These are phyloP conservation scores for Bombus waltoni DNA, from an alignment of 1,140 invertebrate species.

Conservation along the genomic window DNA sequence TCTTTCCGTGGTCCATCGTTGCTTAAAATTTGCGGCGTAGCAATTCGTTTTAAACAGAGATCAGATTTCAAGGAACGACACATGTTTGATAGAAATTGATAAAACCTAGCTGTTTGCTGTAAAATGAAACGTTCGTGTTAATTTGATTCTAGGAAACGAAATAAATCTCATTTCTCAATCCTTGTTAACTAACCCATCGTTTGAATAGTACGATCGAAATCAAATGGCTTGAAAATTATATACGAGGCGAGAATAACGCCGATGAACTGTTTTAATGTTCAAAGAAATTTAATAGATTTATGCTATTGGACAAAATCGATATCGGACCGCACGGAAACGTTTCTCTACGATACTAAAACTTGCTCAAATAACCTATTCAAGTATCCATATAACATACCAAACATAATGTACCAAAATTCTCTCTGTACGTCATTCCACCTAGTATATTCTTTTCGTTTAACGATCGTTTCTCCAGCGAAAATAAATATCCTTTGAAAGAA, in stretches of 20 bases:
- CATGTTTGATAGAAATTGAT: too few relatives aligned
- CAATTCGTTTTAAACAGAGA: too few relatives aligned
- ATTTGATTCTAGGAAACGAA: neutral
- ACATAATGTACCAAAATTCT: neutral
- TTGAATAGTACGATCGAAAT: neutral
- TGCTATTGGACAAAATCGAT: neutral
- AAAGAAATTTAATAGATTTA: conserved; percentile 39
- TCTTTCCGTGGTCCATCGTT: neutral
- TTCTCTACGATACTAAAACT: neutral
- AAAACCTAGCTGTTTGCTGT: neutral
- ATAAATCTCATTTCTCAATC: neutral
- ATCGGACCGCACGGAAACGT: neutral
- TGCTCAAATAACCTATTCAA: neutral
- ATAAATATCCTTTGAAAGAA: neutral
- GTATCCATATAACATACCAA: neutral
- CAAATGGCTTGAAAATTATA: conserved; percentile 40
- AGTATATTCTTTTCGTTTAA: neutral
- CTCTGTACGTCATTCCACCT: neutral
- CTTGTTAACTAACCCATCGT: conserved; percentile 4
- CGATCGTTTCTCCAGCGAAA: neutral
- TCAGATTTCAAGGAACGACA: too few relatives aligned
- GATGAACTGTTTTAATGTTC: conserved; percentile 18
- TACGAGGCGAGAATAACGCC: conserved; percentile 1
- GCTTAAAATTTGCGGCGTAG: too few relatives aligned
- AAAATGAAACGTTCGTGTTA: neutral